These are phyloP conservation scores for Cistogaster globosa DNA, from an alignment of 2,888 invertebrate species.

Conservation along the genomic window DNA sequence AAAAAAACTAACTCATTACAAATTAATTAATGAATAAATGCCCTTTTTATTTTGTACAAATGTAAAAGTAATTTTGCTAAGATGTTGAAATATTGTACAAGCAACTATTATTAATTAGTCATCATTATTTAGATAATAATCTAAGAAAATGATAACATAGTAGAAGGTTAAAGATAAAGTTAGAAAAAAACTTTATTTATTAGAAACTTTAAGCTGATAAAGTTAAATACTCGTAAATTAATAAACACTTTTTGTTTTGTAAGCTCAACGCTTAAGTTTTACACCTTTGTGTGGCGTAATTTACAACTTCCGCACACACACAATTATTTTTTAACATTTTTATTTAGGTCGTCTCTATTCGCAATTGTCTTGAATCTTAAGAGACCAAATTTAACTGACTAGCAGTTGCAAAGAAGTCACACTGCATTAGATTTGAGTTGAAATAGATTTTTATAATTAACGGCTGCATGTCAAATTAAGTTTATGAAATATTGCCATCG, in stretches of 20 bases:
- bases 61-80: background rate
- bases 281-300: too few species aligned
- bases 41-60: background rate
- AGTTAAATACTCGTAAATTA: slow-evolving; percentile 20
- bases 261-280: background rate
- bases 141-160: background rate
- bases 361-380: too few species aligned
- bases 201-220: slow-evolving; percentile 15
- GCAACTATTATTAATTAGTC: slow-evolving; percentile 56
- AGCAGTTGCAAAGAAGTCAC: too few species aligned
- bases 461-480: too few species aligned
- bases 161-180: slow-evolving; percentile 19
- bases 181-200: slow-evolving; percentile 9
- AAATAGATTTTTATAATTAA: too few species aligned
- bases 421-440: too few species aligned
- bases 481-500: too few species aligned
- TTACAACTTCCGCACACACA: too few species aligned
- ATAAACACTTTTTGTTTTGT: background rate
- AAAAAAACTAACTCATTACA: background rate
- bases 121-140: slow-evolving; percentile 49
- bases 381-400: too few species aligned
- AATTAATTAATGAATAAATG: background rate
- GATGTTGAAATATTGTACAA: background rate
- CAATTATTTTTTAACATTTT: too few species aligned
- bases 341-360: too few species aligned